A percentile compares a stretch with the other conserved stretches of the same genome.
Evolutionary conservation across 2,888 invertebrate genomes (phyloP).

Genomic region (Linnaemya tessellans): DNA sequence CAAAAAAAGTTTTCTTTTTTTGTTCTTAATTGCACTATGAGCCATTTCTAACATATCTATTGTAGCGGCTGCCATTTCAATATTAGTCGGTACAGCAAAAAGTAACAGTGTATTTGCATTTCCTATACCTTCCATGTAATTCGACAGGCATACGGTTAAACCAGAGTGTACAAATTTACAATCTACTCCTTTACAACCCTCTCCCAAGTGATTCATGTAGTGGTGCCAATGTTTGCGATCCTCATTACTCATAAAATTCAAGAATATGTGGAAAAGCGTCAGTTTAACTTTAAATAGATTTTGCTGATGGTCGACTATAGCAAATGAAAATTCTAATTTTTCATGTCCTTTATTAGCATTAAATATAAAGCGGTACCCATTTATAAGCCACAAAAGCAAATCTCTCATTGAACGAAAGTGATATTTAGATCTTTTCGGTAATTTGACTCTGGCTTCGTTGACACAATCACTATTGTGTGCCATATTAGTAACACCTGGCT

Average conservation of each 20-base stretch:
- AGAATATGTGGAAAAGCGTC: conserved; percentile 34
- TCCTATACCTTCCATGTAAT: conserved; percentile 36
- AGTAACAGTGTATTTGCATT: conserved; percentile 26
- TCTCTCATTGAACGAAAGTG: conserved; percentile 40
- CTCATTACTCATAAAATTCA: conserved; percentile 33
- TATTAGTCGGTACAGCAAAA: conserved; percentile 43
- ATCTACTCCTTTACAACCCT: conserved; percentile 38
- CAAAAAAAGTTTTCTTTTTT: conserved; percentile 11
- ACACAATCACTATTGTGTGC: conserved; percentile 7
- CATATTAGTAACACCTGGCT: not conserved
- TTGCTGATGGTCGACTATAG: conserved; percentile 43
- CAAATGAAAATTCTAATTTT: conserved; percentile 52
- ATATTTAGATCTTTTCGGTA: not conserved
- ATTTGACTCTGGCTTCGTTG: not conserved
- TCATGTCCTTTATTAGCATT: conserved; percentile 30
- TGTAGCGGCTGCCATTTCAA: conserved; percentile 26
- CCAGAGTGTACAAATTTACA: conserved; percentile 49
- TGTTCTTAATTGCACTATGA: conserved; percentile 31
- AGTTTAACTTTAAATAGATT: conserved; percentile 52
- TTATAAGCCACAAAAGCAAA: conserved; percentile 30
- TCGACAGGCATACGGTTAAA: conserved; percentile 35
- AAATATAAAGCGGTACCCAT: conserved; percentile 28
- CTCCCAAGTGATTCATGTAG: conserved; percentile 52
- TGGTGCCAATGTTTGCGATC: conserved; percentile 44
- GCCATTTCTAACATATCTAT: conserved; percentile 54